A percentile compares a stretch with the other conserved stretches of the same genome.
These are phyloP conservation scores for Mesorhabditis spiculigera DNA, from an alignment of 2,888 invertebrate genomes.

Conservation along the genomic window DNA sequence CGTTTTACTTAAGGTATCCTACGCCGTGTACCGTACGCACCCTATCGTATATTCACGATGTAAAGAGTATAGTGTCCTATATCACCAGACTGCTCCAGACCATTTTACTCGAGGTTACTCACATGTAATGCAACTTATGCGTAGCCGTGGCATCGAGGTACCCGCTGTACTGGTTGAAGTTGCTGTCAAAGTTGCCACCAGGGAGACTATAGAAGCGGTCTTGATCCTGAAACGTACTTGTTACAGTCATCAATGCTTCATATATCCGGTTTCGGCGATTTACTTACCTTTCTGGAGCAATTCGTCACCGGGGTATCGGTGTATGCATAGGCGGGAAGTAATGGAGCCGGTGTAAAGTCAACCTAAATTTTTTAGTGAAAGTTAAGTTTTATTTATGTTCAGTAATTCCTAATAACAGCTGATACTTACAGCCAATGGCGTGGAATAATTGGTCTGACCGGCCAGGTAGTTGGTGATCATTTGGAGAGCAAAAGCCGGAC, in stretches of 20 bases:
- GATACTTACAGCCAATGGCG: slow-evolving; percentile 16
- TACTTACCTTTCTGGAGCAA: slow-evolving; percentile 1
- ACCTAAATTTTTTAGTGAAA: slow-evolving; percentile 15
- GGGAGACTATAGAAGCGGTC: slow-evolving; percentile 21
- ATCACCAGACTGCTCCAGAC: no score
- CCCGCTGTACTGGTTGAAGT: slow-evolving; percentile 41
- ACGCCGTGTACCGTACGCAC: no score
- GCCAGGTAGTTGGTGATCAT: slow-evolving; percentile 46
- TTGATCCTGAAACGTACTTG: slow-evolving; percentile 2
- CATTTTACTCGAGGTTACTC: not conserved
- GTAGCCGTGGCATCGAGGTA: slow-evolving; percentile 31
- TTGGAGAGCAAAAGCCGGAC: slow-evolving; percentile 46
- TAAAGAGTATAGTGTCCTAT: no score
- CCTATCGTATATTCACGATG: no score
- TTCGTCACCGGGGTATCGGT: not conserved
- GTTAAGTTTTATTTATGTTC: not conserved
- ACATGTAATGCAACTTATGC: slow-evolving; percentile 27
- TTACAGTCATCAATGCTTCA: not conserved
- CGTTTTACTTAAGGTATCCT: no score
- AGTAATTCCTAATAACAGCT: not conserved
- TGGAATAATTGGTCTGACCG: slow-evolving; percentile 31
- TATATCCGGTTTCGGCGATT: not conserved
- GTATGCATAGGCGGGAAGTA: slow-evolving; percentile 6
- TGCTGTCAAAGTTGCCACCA: slow-evolving; percentile 30
- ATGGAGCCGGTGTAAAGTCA: slow-evolving; percentile 22